Percentiles rank a stretch among this genome's conserved stretches.
phyloP scores from a whole-genome alignment of 2,113 vertebrate genomes.

The Lagopus leucura region DNA sequence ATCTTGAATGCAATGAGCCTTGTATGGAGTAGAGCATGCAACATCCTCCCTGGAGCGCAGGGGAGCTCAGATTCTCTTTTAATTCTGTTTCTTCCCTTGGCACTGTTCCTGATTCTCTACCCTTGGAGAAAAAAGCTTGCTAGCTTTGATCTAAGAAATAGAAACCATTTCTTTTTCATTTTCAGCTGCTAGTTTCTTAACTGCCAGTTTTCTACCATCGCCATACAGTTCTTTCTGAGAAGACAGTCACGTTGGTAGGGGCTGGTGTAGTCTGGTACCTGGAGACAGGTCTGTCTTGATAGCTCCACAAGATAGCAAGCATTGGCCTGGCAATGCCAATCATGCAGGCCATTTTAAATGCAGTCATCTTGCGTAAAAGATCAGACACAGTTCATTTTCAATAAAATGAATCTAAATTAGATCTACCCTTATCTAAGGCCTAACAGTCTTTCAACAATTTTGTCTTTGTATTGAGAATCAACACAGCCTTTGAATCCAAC shows the following conservation, averaged over 20 bases:
- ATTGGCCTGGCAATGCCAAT: neutral
- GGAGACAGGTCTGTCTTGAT: neutral
- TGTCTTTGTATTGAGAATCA: neutral
- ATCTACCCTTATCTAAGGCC: neutral
- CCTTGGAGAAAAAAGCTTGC: neutral
- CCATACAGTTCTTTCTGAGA: neutral
- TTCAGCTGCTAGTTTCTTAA: neutral
- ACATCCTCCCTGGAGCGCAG: neutral
- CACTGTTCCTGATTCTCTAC: neutral
- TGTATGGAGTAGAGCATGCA: neutral
- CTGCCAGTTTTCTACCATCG: neutral
- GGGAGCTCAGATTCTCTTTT: neutral
- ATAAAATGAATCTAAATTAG: neutral
- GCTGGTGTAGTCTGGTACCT: neutral
- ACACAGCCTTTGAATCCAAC: neutral
- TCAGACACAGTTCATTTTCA: neutral
- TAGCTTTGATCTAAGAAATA: neutral
- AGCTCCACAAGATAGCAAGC: neutral
- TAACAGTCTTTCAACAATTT: neutral
- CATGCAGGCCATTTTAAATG: neutral
- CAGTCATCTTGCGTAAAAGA: neutral
- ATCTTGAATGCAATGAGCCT: neutral
- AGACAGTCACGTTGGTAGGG: rapidly evolving
- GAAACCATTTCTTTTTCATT: neutral
- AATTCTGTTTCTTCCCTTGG: neutral